These are phyloP conservation scores for Biston stratarius DNA, from an alignment of 2,888 invertebrate species.

Conservation along the genomic window DNA sequence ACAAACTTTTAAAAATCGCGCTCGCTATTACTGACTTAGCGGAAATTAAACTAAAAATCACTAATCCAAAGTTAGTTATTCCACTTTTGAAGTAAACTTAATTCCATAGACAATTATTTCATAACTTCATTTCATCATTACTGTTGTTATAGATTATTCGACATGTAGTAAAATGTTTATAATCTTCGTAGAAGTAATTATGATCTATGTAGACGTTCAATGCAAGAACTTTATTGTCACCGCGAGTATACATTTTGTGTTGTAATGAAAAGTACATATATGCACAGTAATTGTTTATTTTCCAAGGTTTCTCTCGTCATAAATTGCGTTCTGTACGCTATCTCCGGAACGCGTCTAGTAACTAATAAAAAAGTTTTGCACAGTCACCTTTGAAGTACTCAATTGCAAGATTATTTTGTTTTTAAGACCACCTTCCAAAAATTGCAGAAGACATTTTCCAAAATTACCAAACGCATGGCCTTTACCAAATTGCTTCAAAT, in stretches of 20 bases:
- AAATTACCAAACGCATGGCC: background rate
- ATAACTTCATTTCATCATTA: slow-evolving; percentile 3
- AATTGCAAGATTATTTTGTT: too few relatives aligned
- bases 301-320: background rate
- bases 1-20: background rate
- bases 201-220: slow-evolving; percentile 7
- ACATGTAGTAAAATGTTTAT: slow-evolving; percentile 9
- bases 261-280: background rate
- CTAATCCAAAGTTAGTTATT: slow-evolving; percentile 10
- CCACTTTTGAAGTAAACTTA: slow-evolving; percentile 7
- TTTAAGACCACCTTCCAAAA: too few relatives aligned
- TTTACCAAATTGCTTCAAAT: background rate
- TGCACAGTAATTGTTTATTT: background rate
- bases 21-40: slow-evolving; percentile 1
- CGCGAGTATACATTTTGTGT: background rate
- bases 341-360: background rate
- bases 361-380: too few relatives aligned
- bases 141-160: slow-evolving; percentile 1
- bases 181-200: slow-evolving; percentile 24
- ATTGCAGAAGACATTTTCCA: background rate
- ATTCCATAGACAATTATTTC: slow-evolving; percentile 13
- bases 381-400: background rate
- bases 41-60: slow-evolving; percentile 14
- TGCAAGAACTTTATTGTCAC: background rate
- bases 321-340: background rate